Conservation (phyloP, 2,113 vertebrate genomes). For the Tauraco erythrolophus region DNA sequence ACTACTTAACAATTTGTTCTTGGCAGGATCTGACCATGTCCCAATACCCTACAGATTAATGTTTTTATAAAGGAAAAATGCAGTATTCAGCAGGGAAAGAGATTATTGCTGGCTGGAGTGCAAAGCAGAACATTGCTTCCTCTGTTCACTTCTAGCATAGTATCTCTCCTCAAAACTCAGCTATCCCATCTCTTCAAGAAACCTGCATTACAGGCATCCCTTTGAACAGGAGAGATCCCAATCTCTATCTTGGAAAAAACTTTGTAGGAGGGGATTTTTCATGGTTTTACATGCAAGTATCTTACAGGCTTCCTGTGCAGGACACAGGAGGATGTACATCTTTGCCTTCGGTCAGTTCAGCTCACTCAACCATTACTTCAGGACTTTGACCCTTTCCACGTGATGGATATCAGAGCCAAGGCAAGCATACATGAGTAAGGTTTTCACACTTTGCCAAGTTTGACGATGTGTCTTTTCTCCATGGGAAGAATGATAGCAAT, state of each 20-base stretch:
- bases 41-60: slow-evolving; percentile 65
- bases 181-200: background rate
- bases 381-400: background rate
- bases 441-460: background rate
- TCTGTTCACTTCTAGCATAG: background rate
- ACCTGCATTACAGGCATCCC: background rate
- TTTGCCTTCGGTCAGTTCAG: background rate
- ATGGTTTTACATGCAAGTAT: background rate
- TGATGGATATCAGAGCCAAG: background rate
- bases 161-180: background rate
- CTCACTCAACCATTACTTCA: background rate
- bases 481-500: background rate
- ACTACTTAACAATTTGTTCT: slow-evolving; percentile 78
- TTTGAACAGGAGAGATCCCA: background rate
- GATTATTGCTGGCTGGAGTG: slow-evolving; percentile 43
- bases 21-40: slow-evolving; percentile 63
- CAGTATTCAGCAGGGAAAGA: slow-evolving; percentile 50
- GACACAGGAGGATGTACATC: background rate
- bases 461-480: background rate
- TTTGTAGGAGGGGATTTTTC: background rate
- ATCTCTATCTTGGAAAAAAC: background rate
- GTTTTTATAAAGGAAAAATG: slow-evolving; percentile 62
- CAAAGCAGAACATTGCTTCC: slow-evolving; percentile 21
- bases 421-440: background rate
- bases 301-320: background rate